Evolutionary conservation across 2,888 invertebrate species (phyloP).

Genomic region (Aphrophora alni): DNA sequence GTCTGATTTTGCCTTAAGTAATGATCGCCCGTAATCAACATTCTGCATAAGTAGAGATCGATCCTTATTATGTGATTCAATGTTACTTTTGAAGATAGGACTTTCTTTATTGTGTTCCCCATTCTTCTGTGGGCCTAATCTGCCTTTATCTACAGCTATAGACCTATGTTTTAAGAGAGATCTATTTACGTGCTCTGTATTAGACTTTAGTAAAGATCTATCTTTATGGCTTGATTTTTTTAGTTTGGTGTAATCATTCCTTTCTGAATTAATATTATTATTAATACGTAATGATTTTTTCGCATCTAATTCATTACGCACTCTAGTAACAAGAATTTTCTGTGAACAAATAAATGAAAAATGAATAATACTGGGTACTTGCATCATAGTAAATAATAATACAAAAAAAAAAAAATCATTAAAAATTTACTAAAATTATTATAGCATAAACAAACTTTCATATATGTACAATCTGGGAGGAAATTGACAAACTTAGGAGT

Average conservation of each 20-base stretch:
- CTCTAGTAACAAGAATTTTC: slow-evolving; percentile 25
- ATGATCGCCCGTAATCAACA: background rate
- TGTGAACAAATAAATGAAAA: background rate
- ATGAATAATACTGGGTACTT: no score
- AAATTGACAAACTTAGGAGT: no score
- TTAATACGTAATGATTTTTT: slow-evolving; percentile 9
- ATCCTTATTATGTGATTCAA: background rate
- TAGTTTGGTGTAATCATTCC: background rate
- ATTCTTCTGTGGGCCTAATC: background rate
- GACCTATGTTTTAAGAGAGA: background rate
- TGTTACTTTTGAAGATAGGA: background rate
- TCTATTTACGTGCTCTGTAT: background rate
- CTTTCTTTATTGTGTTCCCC: background rate
- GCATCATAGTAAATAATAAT: no score
- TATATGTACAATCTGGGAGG: no score
- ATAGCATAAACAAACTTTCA: no score
- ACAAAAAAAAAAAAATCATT: no score
- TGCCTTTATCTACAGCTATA: background rate
- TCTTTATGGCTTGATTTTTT: background rate
- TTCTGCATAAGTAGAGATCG: background rate
- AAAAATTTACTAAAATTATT: no score
- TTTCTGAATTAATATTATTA: slow-evolving; percentile 17
- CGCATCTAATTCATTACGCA: slow-evolving; percentile 19
- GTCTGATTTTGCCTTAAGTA: background rate
- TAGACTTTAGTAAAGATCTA: background rate